These are phyloP conservation scores for Girardia tigrina DNA, from an alignment of 2,888 invertebrate genomes.

Conservation along the genomic window DNA sequence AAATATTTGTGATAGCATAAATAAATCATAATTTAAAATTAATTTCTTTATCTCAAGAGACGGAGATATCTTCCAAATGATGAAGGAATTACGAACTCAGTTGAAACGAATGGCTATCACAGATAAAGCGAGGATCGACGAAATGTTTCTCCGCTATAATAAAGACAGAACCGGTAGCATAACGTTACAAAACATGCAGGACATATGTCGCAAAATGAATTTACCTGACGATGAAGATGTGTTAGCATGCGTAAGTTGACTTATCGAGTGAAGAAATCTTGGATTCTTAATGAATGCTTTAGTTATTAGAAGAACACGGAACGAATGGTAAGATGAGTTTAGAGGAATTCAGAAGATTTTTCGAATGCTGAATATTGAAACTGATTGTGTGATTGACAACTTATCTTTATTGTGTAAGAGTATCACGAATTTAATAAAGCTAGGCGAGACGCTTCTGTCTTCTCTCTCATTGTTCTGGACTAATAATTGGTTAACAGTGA, in stretches of 20 bases:
- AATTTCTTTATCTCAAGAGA: slow-evolving; percentile 28
- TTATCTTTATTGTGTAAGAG: neutral
- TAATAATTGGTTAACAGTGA: too few species aligned
- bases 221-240: slow-evolving; percentile 49
- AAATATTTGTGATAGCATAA: too few species aligned
- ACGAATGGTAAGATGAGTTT: slow-evolving; percentile 45
- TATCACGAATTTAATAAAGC: neutral
- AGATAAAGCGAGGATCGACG: slow-evolving; percentile 45
- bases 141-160: slow-evolving; percentile 48
- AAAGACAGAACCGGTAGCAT: slow-evolving; percentile 39
- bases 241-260: slow-evolving; percentile 44
- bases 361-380: slow-evolving; percentile 42
- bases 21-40: too few species aligned
- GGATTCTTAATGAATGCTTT: too few species aligned
- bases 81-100: slow-evolving; percentile 46
- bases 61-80: slow-evolving; percentile 44
- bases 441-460: too few species aligned
- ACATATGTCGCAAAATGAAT: slow-evolving; percentile 45
- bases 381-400: neutral
- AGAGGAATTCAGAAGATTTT: slow-evolving; percentile 49
- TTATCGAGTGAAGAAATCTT: too few species aligned
- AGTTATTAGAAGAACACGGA: slow-evolving; percentile 43
- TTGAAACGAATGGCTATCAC: slow-evolving; percentile 50
- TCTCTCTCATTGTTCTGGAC: too few species aligned
- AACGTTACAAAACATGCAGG: slow-evolving; percentile 42